A percentile compares a stretch with the other conserved stretches of the same genome.
Conservation (phyloP, 2,113 vertebrate species). For the Puntigrus tetrazona region DNA sequence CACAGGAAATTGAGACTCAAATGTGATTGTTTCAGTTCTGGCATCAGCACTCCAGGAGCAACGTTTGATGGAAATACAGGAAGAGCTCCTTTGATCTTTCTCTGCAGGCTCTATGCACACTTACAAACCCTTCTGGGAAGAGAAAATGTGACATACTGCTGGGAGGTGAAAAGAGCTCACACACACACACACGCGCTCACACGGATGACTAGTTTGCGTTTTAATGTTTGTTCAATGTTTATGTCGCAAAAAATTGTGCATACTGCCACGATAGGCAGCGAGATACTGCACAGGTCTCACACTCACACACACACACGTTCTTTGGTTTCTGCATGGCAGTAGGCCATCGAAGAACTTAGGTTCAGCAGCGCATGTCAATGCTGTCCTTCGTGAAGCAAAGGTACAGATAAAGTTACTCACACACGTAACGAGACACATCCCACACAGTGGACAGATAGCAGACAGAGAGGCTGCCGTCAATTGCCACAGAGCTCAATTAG, state of each 20-base stretch:
- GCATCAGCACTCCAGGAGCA: conserved; percentile 20
- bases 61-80: conserved; percentile 31
- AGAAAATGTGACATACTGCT: neutral
- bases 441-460: conserved; percentile 35
- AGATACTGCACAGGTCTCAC: neutral
- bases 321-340: neutral
- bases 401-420: conserved; percentile 35
- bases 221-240: neutral
- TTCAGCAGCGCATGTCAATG: conserved; percentile 11
- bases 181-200: neutral
- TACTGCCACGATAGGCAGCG: neutral
- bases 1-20: conserved; percentile 10
- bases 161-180: neutral
- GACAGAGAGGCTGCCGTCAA: conserved; percentile 59
- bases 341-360: conserved; percentile 34
- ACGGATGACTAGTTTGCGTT: neutral
- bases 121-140: conserved; percentile 19
- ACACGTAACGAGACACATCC: neutral
- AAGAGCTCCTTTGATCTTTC: conserved; percentile 33
- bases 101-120: conserved; percentile 10
- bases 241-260: neutral
- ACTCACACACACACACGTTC: neutral
- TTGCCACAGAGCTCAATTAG: conserved; percentile 62
- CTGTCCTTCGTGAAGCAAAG: conserved; percentile 10
- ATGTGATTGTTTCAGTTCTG: conserved; percentile 40